Base-by-base conservation (phyloP, 2,113 vertebrate species). In the Colaptes auratus region DNA sequence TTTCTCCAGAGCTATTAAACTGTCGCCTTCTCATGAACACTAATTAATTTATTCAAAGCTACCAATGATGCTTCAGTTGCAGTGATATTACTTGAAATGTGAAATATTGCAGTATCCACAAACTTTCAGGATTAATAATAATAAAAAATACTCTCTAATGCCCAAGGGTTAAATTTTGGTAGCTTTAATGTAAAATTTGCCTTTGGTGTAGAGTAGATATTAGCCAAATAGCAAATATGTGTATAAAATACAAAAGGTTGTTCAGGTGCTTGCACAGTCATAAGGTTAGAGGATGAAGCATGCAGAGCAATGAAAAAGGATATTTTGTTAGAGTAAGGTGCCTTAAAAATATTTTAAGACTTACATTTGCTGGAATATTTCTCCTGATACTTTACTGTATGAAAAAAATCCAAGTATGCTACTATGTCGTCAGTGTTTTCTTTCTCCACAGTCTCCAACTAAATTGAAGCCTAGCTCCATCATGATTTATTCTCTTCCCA, bases 1-100 rank as follows among this genome's bases (percentile, higher is more conserved):
- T 76, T 94, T 82, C 55, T 90, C 36, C 74, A 85, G 63, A 61
- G 30, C 63, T 93, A 78, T 87, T 96, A 90, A 81, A 53, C 16
- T 46, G 83, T 35, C 0, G 9, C 36, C 69, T 93, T 95, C 72
- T 83, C 35, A 50, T 61, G 36, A 82, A 10, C 2, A 1, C 33
- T 83, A 88, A 83, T 81, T 86, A 86, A 61, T 93, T 76, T 88
- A 65, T 56, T 83, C 20, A 76, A 67, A 93, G 74, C 42, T 71
- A 20, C 52, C 56, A 78, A 21, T 73, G 67, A 50, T 12, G 24
- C 3, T 20, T 73, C 82, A 94, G 4, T 77, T 89, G 35, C 60
- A 77, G 56, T 0, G 23, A 60, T 74, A 77, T 73, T 85, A 21
- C 66, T 73, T 89, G 74, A 88, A 87, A 87, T 20, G 3, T 69